A percentile compares a stretch with the other conserved stretches of the same genome.
Conservation (phyloP, 2,797 vertebrate species). For the Oreortyx pictus region DNA sequence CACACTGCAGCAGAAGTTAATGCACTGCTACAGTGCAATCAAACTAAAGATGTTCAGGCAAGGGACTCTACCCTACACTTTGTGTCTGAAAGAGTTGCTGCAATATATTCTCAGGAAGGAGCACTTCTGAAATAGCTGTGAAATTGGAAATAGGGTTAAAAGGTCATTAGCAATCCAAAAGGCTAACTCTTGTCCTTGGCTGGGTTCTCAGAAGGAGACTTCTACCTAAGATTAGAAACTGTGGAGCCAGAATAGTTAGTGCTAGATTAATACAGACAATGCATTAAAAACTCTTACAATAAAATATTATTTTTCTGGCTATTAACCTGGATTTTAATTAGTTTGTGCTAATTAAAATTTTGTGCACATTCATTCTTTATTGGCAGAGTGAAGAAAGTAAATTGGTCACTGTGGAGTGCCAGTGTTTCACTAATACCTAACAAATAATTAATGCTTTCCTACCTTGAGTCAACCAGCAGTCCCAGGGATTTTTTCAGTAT, state of each 20-base stretch:
- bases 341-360: conserved; percentile 55
- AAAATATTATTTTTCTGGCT: conserved; percentile 2
- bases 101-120: neutral
- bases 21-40: neutral
- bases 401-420: conserved; percentile 36
- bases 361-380: conserved; percentile 39
- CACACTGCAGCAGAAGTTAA: neutral
- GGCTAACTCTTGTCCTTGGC: neutral
- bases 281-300: conserved; percentile 16
- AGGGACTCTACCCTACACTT: neutral
- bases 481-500: conserved; percentile 6
- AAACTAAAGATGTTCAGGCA: neutral
- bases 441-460: conserved; percentile 60
- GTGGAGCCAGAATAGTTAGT: neutral
- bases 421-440: conserved; percentile 37
- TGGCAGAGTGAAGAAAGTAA: conserved; percentile 17
- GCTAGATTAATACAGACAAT: neutral
- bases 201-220: neutral
- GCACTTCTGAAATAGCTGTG: neutral
- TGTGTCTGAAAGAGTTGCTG: neutral
- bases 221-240: neutral
- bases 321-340: conserved; percentile 56
- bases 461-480: conserved; percentile 36
- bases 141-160: neutral
- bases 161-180: neutral